Evolutionary conservation across 1,140 invertebrate species (phyloP).

Genomic region (Papilio glaucus): DNA sequence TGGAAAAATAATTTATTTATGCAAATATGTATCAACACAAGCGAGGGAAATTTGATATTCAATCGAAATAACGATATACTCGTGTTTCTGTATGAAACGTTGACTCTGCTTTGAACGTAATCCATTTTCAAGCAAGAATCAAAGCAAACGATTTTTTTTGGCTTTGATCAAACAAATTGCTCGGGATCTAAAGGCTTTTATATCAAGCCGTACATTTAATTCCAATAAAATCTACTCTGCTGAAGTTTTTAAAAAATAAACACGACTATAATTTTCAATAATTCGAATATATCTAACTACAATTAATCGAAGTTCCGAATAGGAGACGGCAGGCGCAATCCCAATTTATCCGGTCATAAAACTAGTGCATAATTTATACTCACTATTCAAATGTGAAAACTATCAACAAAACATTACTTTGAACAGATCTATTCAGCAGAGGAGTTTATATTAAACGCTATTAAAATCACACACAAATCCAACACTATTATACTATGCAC

Average conservation of each 20-base stretch:
- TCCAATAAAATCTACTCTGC: not conserved
- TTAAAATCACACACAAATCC: too few relatives aligned
- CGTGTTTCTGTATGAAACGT: conserved; percentile 6
- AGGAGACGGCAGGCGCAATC: too few relatives aligned
- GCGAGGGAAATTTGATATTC: not conserved
- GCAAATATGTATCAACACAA: not conserved
- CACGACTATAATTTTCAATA: too few relatives aligned
- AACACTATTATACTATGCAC: too few relatives aligned
- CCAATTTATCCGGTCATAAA: too few relatives aligned
- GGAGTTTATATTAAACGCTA: too few relatives aligned
- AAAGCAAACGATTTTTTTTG: conserved; percentile 22
- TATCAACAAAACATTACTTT: too few relatives aligned
- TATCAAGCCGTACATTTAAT: conserved; percentile 17
- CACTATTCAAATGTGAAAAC: too few relatives aligned
- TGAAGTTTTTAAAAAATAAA: not conserved
- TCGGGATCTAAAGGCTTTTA: conserved; percentile 11
- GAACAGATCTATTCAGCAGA: too few relatives aligned
- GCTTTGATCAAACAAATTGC: conserved; percentile 26
- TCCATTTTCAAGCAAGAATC: conserved; percentile 21
- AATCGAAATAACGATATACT: conserved; percentile 15
- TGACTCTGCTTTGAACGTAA: conserved; percentile 22
- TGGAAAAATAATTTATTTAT: not conserved
- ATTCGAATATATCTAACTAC: too few relatives aligned
- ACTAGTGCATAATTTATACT: too few relatives aligned
- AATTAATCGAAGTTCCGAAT: too few relatives aligned